Evolutionary conservation across 2,797 vertebrate species (phyloP), one percentile per base, ranked within the genome.

Genomic region (Molothrus ater): DNA sequence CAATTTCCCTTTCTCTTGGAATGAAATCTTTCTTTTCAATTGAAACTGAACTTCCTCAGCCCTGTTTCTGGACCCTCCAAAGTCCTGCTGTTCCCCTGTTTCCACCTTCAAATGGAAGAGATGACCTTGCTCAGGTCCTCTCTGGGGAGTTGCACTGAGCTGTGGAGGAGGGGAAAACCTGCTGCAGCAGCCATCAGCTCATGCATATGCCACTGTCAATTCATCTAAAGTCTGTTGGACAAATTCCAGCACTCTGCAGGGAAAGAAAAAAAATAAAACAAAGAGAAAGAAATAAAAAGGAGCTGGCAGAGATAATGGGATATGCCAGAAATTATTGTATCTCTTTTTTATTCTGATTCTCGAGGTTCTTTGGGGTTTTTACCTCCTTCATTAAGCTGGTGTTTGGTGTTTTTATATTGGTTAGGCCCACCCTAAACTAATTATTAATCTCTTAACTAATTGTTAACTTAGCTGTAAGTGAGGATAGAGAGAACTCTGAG

Each of bases 351-450:
- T 45, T 10, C 36, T 66, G 24, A 9, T 13, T 79, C 11, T 54
- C 0, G 0, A 16, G 17, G 7, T 38, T 31, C 6, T 74, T 54
- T 26, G 10, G 4, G 34, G 1, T 3, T 50, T n/a, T 56, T 21
- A 9, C 8, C 3, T 11, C 5, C 32, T 45, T 74, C 15, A 10
- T 61, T 28, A 19, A 53, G 5, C 29, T 18, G 9, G 3, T 29
- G 68, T 60, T 16, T 29, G 8, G 5, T 34, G 14, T 63, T 59
- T 63, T 59, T 50, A 13, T 14, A 24, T 7, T 45, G 47, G 3
- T 71, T 59, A 78, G 79, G 5, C 8, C 17, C 45, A n/a, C 1
- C 2, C 14, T 34, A 22, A 56, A 2, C 11, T 40, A 24, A 40
- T 56, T n/a, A 3, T 28, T 51, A 40, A 64, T 13, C 17, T 63